Evolutionary conservation across 2,797 vertebrate species (phyloP), one percentile per base, ranked within the genome.

Genomic region (Hydrophis major): DNA sequence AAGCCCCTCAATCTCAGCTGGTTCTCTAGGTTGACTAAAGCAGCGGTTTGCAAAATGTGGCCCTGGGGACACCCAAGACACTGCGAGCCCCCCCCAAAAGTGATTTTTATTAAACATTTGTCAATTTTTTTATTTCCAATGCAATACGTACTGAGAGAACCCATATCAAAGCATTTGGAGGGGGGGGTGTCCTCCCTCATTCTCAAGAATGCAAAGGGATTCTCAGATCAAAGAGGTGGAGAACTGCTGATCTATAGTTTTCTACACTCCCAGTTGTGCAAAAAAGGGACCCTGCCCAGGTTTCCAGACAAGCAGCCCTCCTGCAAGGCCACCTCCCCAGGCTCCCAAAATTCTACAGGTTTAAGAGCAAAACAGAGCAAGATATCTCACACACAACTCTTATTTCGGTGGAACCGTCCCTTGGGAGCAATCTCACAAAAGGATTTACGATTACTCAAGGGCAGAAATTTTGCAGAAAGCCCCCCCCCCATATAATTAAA

Each of bases 311-410:
- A 6, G 66, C 47, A 47, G 6, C n/a, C 66, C 66, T 69, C n/a
- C 0, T 32, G n/a, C 14, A 69, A 32, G 14, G 2, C 66, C n/a
- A 0, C 7, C 28, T 5, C n/a, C 0, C n/a, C 57, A 59, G 16
- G 14, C 66, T 7, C 16, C n/a, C 14, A 32, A 69, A 69, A 14
- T 2, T 69, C n/a, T 74, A 74, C 6, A 74, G 2, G n/a, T 18
- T 16, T 69, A 32, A 32, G 28, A 69, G 66, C 14, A 69, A 37
- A 74, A 22, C 32, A 74, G 32, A 18, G 32, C 16, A 37, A 74
- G 16, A 4, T 74, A 74, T 74, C 20, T 32, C 14, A 74, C 16
- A 74, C 37, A 37, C 37, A 74, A 74, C n/a, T 74, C 4, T 74
- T 27, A 61, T 32, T 69, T 32, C 13, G 4, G 2, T 32, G 16